Evolutionary conservation across 1,140 invertebrate species (phyloP).

Genomic region (Ruditapes philippinarum): DNA sequence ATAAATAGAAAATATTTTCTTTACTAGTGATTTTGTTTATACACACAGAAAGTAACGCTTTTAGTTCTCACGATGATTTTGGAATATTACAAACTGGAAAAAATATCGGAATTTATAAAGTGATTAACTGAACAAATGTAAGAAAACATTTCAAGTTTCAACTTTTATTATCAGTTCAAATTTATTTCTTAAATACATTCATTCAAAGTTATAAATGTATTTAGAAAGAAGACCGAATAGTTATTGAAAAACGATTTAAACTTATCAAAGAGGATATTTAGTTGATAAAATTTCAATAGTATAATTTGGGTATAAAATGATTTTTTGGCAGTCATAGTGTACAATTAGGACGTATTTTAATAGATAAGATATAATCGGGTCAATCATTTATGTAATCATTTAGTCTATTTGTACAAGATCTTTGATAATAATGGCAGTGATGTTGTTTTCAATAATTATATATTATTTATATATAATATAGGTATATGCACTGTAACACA

Average conservation of each 20-base stretch:
- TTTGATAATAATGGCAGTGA: no score
- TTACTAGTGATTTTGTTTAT: no score
- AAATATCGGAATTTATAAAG: background rate
- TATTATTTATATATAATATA: no score
- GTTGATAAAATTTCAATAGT: background rate
- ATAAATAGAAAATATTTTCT: no score
- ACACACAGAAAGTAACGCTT: no score
- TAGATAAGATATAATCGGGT: background rate
- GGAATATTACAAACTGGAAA: background rate
- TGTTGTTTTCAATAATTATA: no score
- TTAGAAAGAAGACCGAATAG: background rate
- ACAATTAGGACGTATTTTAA: background rate
- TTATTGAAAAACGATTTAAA: background rate
- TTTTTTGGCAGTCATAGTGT: background rate
- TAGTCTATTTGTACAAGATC: no score
- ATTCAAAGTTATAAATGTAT: background rate
- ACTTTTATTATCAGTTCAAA: background rate
- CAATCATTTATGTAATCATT: background rate
- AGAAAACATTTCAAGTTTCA: background rate
- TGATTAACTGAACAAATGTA: background rate
- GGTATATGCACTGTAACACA: no score
- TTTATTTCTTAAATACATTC: slow-evolving; percentile 6
- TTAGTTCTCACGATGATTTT: no score
- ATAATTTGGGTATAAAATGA: background rate
- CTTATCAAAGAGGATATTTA: background rate